Percentiles rank a stretch among this genome's conserved stretches.
phyloP scores from a whole-genome alignment of 37 sponge, comb jelly and placozoan species.

The Agelas oroides region DNA sequence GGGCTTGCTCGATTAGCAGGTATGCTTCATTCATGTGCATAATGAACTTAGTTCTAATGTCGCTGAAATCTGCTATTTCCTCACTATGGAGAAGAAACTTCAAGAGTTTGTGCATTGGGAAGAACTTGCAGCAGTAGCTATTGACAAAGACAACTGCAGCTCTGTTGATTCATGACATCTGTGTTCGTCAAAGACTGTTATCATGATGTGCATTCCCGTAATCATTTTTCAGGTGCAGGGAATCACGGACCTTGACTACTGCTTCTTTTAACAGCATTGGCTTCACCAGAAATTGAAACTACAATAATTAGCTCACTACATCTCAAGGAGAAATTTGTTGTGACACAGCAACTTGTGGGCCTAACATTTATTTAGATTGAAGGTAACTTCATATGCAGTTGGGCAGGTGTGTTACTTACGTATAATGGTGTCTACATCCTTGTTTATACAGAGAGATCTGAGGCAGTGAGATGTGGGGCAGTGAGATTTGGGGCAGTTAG shows the following conservation, averaged over 20 bases:
- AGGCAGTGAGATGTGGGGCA: too few species aligned
- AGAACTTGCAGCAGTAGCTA: not conserved
- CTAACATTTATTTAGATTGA: not conserved
- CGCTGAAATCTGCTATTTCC: not conserved
- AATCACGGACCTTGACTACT: not conserved
- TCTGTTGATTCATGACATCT: not conserved
- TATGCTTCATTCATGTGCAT: too few species aligned
- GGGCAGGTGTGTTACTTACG: too few species aligned
- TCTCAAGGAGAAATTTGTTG: not conserved
- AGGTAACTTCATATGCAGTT: not conserved
- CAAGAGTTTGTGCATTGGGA: too few species aligned
- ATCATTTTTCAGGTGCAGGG: not conserved
- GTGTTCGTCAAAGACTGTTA: not conserved
- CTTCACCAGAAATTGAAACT: not conserved
- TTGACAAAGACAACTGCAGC: not conserved
- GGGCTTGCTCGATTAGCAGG: not conserved
- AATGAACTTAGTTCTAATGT: not conserved
- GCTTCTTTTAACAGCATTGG: not conserved
- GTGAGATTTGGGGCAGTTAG: too few species aligned
- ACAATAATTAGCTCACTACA: not conserved
- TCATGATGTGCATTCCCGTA: not conserved
- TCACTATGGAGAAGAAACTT: not conserved
- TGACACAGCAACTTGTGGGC: not conserved
- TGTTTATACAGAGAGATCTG: too few species aligned
- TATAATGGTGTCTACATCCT: too few species aligned